Base-by-base conservation (phyloP, 2,888 invertebrate species). In the Hypercompe scribonia region DNA sequence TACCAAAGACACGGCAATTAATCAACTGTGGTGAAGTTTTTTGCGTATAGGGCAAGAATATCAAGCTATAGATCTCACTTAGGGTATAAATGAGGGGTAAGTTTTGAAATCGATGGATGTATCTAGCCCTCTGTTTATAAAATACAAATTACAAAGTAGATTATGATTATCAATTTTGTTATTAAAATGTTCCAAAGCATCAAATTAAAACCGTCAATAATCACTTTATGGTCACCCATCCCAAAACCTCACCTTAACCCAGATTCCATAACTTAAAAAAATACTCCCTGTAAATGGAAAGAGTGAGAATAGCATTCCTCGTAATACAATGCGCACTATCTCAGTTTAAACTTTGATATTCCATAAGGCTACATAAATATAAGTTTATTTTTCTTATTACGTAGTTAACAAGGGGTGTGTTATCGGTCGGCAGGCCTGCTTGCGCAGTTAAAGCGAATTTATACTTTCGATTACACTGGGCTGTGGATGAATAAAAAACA, bases 371-470 rank as follows among this genome's bases (percentile, higher is more conserved):
- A 78, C 78, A 87, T 87, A 92, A 91, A 93, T 90, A 91, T 90
- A 91, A 92, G 92, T 94, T 94, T 94, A 95, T 94, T 91, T 92
- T 92, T 93, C 92, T 94, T 94, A 94, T 95, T 94, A 93, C 92
- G 79, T 88, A 89, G 93, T 91, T 93, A 94, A 93, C 94, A 91
- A 92, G 92, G 90, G 89, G 89, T 84, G 90, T 88, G 92, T 90
- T 94, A 94, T 93, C 94, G 92, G 92, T 84, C 90, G 89, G 88
- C 87, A 87, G 89, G 91, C 89, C 87, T 89, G 89, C 88, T 86
- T 79, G 87, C 89, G 93, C 91, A 91, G 92, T 92, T 93, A 93
- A 90, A 92, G 88, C 90, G 91, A 94, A 94, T 95, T 95, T 95
- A 95, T 95, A 92, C 93, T 95, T 95, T 95, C 95, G 95, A 95